phyloP scores from a whole-genome alignment of 2,888 invertebrate genomes.

The Linnaemya vulpina region DNA sequence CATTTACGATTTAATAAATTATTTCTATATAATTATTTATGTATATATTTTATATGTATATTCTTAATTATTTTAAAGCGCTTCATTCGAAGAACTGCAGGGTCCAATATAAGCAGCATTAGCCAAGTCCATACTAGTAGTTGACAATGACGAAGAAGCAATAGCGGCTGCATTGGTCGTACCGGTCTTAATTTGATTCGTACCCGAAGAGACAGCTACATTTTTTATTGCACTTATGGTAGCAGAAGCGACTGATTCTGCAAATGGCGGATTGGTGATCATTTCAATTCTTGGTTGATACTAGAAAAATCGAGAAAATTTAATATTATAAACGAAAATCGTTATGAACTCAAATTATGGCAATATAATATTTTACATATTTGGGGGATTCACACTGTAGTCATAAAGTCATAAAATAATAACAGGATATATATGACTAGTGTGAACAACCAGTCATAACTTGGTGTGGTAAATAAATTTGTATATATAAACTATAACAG shows the following conservation, averaged over 20 bases:
- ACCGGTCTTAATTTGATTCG: slow-evolving; percentile 62
- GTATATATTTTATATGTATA: background rate
- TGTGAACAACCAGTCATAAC: too few species aligned
- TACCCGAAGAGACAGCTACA: slow-evolving; percentile 75
- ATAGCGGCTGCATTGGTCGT: slow-evolving; percentile 61
- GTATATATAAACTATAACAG: too few species aligned
- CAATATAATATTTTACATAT: too few species aligned
- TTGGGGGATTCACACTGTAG: too few species aligned
- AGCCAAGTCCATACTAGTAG: slow-evolving; percentile 70
- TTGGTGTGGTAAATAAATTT: too few species aligned
- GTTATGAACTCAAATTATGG: too few species aligned
- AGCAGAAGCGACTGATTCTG: slow-evolving; percentile 67
- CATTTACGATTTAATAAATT: slow-evolving; percentile 37
- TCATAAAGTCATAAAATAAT: too few species aligned
- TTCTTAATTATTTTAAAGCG: slow-evolving; percentile 77
- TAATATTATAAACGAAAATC: background rate
- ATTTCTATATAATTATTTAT: slow-evolving; percentile 34
- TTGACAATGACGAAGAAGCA: slow-evolving; percentile 73
- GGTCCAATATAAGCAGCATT: slow-evolving; percentile 81
- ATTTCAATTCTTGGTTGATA: slow-evolving; percentile 76
- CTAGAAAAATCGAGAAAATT: slow-evolving; percentile 61
- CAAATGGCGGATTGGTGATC: slow-evolving; percentile 69
- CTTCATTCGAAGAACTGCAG: slow-evolving; percentile 85
- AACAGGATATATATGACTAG: too few species aligned
- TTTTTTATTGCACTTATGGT: slow-evolving; percentile 73